Conservation (phyloP, 53 echinoderm and acorn worm species). For the Holothuria leucospilota region DNA sequence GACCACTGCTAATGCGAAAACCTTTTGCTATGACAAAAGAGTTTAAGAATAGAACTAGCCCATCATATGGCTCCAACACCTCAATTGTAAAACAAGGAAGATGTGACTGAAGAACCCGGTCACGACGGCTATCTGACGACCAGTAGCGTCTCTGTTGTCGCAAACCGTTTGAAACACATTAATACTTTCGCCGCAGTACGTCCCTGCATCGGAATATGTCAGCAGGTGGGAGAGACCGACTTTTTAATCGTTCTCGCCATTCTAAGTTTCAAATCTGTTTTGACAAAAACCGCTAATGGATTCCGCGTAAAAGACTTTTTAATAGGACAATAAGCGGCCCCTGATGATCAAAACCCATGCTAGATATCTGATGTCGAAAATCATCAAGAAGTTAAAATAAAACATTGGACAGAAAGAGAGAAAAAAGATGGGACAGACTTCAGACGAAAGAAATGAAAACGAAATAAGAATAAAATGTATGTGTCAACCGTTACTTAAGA, state of each 20-base stretch:
- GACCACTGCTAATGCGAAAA: no score
- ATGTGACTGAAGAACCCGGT: no score
- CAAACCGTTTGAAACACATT: no score
- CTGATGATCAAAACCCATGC: conserved; percentile 1
- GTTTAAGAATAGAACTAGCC: no score
- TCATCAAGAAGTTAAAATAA: not conserved
- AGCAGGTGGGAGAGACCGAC: conserved; percentile 28
- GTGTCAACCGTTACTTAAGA: conserved; percentile 35
- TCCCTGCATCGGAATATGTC: not conserved
- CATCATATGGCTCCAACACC: no score
- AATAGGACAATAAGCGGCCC: conserved; percentile 34
- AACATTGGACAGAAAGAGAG: not conserved
- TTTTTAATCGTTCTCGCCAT: conserved; percentile 3
- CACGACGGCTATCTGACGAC: no score
- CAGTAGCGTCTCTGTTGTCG: no score
- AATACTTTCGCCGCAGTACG: not conserved
- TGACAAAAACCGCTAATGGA: conserved; percentile 27
- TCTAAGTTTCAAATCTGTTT: conserved; percentile 1
- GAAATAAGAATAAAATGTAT: conserved; percentile 29
- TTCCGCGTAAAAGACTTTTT: conserved; percentile 25
- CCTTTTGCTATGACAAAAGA: no score
- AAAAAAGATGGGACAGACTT: not conserved
- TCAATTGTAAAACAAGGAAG: no score
- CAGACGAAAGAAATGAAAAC: not conserved
- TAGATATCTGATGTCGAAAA: no score